Conservation (phyloP, 2,113 vertebrate species). For the Scopus umbretta region DNA sequence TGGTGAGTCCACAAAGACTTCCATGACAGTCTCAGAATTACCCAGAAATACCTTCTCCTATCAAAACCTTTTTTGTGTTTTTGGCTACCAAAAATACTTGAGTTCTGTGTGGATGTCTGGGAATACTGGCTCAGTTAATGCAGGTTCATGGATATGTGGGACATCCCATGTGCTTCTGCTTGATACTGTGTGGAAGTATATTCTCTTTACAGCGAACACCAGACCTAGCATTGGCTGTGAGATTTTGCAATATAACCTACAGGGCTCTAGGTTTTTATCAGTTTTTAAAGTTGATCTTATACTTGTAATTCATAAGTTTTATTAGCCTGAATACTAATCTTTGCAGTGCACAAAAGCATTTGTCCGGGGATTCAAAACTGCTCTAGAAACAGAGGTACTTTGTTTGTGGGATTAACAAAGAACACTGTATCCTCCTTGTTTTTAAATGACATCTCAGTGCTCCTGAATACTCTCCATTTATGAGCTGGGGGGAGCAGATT, state of each 20-base stretch:
- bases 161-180: neutral
- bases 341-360: neutral
- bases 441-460: neutral
- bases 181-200: neutral
- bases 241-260: neutral
- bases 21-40: neutral
- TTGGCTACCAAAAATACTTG: neutral
- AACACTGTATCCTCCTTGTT: neutral
- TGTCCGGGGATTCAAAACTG: neutral
- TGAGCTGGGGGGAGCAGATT: neutral
- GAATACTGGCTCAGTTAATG: neutral
- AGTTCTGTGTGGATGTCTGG: neutral
- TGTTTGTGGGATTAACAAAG: slow-evolving; percentile 3
- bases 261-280: neutral
- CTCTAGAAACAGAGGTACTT: neutral
- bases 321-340: neutral
- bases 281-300: neutral
- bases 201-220: neutral
- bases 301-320: neutral
- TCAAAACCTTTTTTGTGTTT: neutral
- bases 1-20: neutral
- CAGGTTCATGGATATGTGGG: neutral
- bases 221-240: neutral
- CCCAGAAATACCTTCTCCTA: neutral
- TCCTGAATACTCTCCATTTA: slow-evolving; percentile 17